These are phyloP conservation scores for Menura novaehollandiae DNA, from an alignment of 2,113 vertebrate species.

Conservation along the genomic window DNA sequence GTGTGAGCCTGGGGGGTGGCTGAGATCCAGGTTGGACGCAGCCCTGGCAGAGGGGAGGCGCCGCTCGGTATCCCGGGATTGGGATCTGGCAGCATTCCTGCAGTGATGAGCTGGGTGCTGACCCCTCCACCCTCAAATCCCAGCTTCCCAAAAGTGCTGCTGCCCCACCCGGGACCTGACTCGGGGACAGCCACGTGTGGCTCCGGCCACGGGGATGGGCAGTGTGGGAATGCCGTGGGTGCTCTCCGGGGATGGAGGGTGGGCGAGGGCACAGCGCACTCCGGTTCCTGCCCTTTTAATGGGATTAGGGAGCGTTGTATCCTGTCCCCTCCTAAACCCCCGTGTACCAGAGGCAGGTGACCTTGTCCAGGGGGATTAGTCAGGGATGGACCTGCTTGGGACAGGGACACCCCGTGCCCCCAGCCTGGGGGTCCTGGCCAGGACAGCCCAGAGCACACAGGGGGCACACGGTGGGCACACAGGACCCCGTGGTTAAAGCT, in stretches of 20 bases:
- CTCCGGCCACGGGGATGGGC: not conserved
- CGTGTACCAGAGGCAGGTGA: not conserved
- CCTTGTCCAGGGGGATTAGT: not conserved
- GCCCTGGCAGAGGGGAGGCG: rapidly evolving
- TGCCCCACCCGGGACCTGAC: not conserved
- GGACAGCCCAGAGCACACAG: not conserved
- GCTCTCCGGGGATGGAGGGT: not conserved
- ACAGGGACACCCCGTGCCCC: not conserved
- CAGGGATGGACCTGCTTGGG: rapidly evolving
- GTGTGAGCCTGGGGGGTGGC: rapidly evolving
- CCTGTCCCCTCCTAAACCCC: not conserved
- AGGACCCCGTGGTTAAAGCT: not conserved
- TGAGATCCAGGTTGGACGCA: rapidly evolving
- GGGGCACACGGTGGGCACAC: not conserved
- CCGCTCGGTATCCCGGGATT: rapidly evolving
- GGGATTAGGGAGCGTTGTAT: not conserved
- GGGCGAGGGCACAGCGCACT: not conserved
- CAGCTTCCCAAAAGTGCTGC: no score
- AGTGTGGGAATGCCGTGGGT: rapidly evolving
- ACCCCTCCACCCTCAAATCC: no score
- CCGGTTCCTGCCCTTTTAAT: rapidly evolving
- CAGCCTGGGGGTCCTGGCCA: not conserved
- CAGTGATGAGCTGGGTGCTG: rapidly evolving
- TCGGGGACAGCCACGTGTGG: rapidly evolving
- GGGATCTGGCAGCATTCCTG: not conserved